phyloP scores from a whole-genome alignment of 2,888 invertebrate genomes.

The Harpagoxenus sublaevis region DNA sequence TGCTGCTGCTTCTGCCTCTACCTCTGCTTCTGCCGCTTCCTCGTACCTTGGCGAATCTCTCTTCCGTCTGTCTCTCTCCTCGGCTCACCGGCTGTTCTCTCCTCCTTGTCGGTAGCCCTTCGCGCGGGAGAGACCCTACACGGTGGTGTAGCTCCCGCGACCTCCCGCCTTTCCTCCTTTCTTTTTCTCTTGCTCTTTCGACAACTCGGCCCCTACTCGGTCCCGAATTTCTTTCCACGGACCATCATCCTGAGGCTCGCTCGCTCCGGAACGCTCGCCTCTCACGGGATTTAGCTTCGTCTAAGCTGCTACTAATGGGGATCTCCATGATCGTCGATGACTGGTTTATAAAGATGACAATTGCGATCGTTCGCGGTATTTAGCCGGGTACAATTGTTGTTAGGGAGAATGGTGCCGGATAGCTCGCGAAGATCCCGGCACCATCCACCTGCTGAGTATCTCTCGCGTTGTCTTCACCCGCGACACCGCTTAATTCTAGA shows the following conservation, averaged over 20 bases:
- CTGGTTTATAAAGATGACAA: not conserved
- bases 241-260: not conserved
- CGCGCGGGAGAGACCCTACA: conserved; percentile 42
- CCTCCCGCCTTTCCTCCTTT: conserved; percentile 26
- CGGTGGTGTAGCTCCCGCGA: conserved; percentile 40
- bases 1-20: conserved; percentile 71
- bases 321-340: not conserved
- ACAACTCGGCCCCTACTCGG: conserved; percentile 25
- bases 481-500: conserved; percentile 33
- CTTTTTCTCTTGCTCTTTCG: conserved; percentile 41
- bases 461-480: conserved; percentile 1
- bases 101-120: conserved; percentile 43
- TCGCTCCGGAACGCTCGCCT: not conserved
- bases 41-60: conserved; percentile 75
- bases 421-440: not conserved
- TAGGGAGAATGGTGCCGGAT: conserved; percentile 5
- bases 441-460: conserved; percentile 14
- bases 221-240: conserved; percentile 45
- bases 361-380: not conserved
- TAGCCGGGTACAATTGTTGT: conserved; percentile 8
- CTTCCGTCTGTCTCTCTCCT: conserved; percentile 52
- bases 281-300: conserved; percentile 9
- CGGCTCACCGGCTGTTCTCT: conserved; percentile 30
- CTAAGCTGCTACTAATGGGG: not conserved
- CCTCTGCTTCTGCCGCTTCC: conserved; percentile 64